Base-by-base conservation (phyloP, 2,888 invertebrate species). In the Sialis fuliginosa region DNA sequence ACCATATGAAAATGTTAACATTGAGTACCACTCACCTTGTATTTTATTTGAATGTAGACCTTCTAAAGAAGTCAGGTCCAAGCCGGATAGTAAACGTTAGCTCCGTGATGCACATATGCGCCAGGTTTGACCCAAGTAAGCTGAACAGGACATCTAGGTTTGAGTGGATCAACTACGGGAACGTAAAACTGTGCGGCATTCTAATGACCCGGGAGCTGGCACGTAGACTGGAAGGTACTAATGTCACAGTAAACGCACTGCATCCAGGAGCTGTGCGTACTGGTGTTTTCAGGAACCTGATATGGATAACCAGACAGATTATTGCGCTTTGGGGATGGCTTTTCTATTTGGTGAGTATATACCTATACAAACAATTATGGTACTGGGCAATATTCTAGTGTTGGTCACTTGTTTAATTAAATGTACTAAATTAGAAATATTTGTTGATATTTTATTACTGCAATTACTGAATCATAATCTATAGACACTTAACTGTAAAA, bases 21-120 rank as follows among this genome's bases (percentile, higher is more conserved):
- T 22, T 2, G 4, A 2, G 22, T 22, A 22, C 22, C 4, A 22
- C 22, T 22, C 4, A 22, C 22, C 4, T 4, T 22, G 2, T 22
- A 4, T 22, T 22, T 22, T 22, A 22, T 22, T 22, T 22, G 2
- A 4, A 22, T 22, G 4, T 22, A 47, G 72, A 68, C 48, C 72
- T 75, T 57, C 60, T 77, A 44, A 63, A 61, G 48, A 61, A 61
- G 53, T 59, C 62, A 8, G 57, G 58, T 1, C 60, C 60, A 39
- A 59, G 60, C 46, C 54, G 62, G 34, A 61, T 64, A 42, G 58
- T 64, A 12, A 63, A 60, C 49, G 59, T 62, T 6, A 59, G 60
- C 42, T 63, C 62, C 6, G 54, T 55, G 5, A 46, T 51, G 2
- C 42, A 47, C 22, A 7, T 33, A 6, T 33, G n/a, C 9, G 33